A percentile compares a stretch with the other conserved stretches of the same genome.
Evolutionary conservation across 2,797 vertebrate species (phyloP).

Genomic region (Enteromius viviparus): DNA sequence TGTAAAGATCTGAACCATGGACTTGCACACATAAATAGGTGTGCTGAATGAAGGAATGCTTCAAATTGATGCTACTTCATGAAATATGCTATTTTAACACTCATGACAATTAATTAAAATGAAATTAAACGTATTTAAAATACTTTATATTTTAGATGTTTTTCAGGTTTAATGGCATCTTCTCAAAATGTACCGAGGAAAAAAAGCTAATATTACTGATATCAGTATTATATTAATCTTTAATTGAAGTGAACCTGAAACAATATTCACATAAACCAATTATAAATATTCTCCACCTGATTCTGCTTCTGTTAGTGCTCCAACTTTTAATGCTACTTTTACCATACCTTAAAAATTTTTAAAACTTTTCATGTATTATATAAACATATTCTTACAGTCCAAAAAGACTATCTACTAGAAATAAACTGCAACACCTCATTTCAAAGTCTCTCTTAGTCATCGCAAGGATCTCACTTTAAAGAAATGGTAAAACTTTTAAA

Average conservation of each 20-base stretch:
- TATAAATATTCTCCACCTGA: background rate
- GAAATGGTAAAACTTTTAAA: background rate
- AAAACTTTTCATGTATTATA: background rate
- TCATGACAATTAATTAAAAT: no score
- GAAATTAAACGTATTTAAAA: no score
- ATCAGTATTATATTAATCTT: no score
- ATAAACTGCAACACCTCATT: background rate
- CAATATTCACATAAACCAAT: background rate
- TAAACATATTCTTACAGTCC: background rate
- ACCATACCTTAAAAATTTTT: background rate
- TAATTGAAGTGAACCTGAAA: background rate
- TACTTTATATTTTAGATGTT: no score
- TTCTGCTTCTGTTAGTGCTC: background rate
- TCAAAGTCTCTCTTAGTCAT: background rate
- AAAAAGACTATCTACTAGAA: background rate
- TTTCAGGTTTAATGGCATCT: no score
- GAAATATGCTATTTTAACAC: background rate
- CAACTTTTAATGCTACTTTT: background rate
- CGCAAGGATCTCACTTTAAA: background rate
- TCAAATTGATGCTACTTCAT: background rate
- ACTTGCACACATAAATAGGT: background rate
- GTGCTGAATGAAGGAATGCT: conserved; percentile 1
- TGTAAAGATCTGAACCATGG: background rate
- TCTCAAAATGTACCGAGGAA: no score
- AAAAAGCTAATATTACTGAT: no score